Evolutionary conservation across 2,797 vertebrate species (phyloP).

Genomic region (Sciaenops ocellatus): DNA sequence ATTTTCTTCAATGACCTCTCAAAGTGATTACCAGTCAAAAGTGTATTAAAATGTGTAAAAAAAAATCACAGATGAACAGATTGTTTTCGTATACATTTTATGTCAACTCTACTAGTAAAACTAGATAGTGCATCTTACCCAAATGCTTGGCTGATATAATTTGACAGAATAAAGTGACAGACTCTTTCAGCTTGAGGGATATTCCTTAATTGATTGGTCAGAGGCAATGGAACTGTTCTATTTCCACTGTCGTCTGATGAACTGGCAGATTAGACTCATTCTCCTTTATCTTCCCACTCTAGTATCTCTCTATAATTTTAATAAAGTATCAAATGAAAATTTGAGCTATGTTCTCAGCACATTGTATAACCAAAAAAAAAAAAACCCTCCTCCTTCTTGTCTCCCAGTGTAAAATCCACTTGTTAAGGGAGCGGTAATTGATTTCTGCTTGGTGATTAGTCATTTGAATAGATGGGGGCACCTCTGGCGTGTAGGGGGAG

Average conservation of each 20-base stretch:
- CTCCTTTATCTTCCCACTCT: conserved; percentile 47
- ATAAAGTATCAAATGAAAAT: conserved; percentile 35
- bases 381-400: conserved; percentile 37
- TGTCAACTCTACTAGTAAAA: not conserved
- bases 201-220: conserved; percentile 58
- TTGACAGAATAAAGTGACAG: conserved; percentile 23
- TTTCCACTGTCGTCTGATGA: conserved; percentile 56
- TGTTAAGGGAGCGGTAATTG: conserved; percentile 74
- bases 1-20: conserved; percentile 31
- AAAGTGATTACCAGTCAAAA: conserved; percentile 26
- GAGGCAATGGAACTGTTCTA: conserved; percentile 32
- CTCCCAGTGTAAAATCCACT: conserved; percentile 62
- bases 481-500: conserved; percentile 43
- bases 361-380: conserved; percentile 33
- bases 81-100: not conserved
- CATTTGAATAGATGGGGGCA: conserved; percentile 68
- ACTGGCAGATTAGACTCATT: conserved; percentile 53
- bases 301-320: conserved; percentile 43
- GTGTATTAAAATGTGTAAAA: conserved; percentile 5
- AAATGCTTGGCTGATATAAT: conserved; percentile 19
- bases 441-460: conserved; percentile 73
- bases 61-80: not conserved
- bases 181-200: conserved; percentile 33
- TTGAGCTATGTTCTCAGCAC: conserved; percentile 39
- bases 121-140: conserved; percentile 5